These are phyloP conservation scores for Cancer borealis DNA, from an alignment of 2,888 invertebrate species.

Conservation along the genomic window DNA sequence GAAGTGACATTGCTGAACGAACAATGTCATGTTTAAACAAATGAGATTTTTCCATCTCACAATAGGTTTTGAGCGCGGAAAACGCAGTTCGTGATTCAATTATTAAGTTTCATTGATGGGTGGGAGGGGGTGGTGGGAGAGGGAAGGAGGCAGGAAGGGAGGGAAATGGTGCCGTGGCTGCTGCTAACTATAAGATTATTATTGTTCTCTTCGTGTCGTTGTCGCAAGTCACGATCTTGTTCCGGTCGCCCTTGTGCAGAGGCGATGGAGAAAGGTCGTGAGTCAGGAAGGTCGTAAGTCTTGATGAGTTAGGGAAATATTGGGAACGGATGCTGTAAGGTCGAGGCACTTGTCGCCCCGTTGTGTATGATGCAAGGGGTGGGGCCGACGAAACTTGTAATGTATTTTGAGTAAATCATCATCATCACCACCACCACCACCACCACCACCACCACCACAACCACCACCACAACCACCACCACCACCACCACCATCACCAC, in stretches of 20 bases:
- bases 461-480: background rate
- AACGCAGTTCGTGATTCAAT: constrained; percentile 12
- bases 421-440: too few relatives aligned
- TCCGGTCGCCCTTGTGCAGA: constrained; percentile 20
- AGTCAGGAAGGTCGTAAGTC: background rate
- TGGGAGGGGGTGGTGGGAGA: background rate
- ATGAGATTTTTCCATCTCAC: background rate
- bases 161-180: background rate
- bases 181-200: background rate
- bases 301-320: background rate
- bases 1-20: background rate
- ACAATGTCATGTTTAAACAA: background rate
- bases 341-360: background rate
- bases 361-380: background rate
- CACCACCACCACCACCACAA: background rate
- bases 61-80: background rate
- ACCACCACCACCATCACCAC: background rate
- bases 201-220: background rate
- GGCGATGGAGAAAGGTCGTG: background rate
- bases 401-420: too few relatives aligned
- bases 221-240: constrained; percentile 20
- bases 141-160: background rate
- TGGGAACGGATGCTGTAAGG: background rate
- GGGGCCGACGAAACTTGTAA: background rate
- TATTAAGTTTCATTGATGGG: background rate